Conservation (phyloP, 2,888 invertebrate genomes). For the Ditylenchus weischeri region DNA sequence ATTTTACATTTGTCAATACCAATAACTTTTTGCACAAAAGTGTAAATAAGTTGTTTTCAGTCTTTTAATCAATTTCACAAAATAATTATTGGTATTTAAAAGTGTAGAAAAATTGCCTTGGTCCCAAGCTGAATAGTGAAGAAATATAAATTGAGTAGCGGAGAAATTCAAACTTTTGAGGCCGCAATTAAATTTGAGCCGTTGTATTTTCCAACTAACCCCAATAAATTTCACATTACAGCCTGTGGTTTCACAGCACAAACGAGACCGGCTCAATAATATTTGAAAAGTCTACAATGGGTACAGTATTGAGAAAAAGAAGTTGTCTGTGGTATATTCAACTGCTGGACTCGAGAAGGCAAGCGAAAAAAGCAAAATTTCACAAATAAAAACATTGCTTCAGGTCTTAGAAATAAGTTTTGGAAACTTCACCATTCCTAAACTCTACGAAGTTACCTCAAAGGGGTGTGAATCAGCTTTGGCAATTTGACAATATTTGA, state of each 20-base stretch:
- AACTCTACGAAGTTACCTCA: slow-evolving; percentile 22
- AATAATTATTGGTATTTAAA: no score
- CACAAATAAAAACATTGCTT: slow-evolving; percentile 14
- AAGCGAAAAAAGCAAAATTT: slow-evolving; percentile 8
- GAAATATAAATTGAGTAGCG: no score
- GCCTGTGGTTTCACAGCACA: slow-evolving; percentile 34
- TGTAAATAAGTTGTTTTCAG: no score
- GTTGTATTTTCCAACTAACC: no score
- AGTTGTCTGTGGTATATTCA: slow-evolving; percentile 34
- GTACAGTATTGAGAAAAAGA: slow-evolving; percentile 13
- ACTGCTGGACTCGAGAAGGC: slow-evolving; percentile 36
- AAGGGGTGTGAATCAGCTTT: slow-evolving; percentile 24
- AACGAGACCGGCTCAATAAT: slow-evolving; percentile 37
- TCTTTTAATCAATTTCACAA: no score
- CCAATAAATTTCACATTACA: slow-evolving; percentile 1
- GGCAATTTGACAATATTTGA: slow-evolving; percentile 33
- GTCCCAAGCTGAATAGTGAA: no score
- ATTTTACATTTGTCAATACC: no score
- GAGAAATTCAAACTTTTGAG: no score
- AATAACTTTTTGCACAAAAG: no score
- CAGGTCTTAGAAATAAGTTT: slow-evolving; percentile 28
- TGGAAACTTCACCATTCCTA: slow-evolving; percentile 29
- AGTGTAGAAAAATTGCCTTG: no score
- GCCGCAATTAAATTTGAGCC: no score
- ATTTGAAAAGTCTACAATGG: slow-evolving; percentile 17